Base-by-base conservation (phyloP, 2,113 vertebrate genomes). In the Hemibates koningsi region DNA sequence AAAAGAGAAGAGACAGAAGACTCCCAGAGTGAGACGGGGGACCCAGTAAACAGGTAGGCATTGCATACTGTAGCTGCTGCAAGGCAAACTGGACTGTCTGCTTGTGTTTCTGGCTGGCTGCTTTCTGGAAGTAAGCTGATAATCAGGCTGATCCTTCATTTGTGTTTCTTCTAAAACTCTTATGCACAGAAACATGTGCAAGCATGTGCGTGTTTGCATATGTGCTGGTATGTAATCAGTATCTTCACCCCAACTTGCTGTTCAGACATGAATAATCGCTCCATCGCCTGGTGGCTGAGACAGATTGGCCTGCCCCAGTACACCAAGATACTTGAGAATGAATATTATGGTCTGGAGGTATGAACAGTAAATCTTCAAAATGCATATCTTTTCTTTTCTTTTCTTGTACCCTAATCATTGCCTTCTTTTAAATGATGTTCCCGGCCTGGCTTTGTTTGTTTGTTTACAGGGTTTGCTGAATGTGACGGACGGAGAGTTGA, bases 291-390 rank as follows among this genome's bases (percentile, higher is more conserved):
- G 95, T 97, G 96, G 96, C 94, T 97, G 84, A 92, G 48, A 52
- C 95, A 96, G 90, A 95, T 96, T 3, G 95, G 94, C 43, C 93
- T 97, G 57, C 89, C 96, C 3, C 96, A 97, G 91, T 96, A 97
- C 92, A 96, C 90, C 84, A 95, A 94, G 83, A 78, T 48, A 4
- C 94, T 97, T n/a, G 96, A 97, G 86, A 93, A 88, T 3, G 94
- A 95, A 90, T 96, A 94, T 87, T 97, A 96, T 66, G 96, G 96
- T 50, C 89, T 97, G 45, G 96, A 97, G 96, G 96, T 97, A 87
- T 8, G 45, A 78, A 50, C 27, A 78, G 87, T 66, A 14, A 52
- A 63, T 13, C 9, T 80, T 54, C 12, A 63, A 56, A 68, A 68
- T 53, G 53, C 57, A 48, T 80, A 50, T 76, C 34, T 84, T 29